phyloP scores from a whole-genome alignment of 2,797 vertebrate genomes.

The Erithacus rubecula region DNA sequence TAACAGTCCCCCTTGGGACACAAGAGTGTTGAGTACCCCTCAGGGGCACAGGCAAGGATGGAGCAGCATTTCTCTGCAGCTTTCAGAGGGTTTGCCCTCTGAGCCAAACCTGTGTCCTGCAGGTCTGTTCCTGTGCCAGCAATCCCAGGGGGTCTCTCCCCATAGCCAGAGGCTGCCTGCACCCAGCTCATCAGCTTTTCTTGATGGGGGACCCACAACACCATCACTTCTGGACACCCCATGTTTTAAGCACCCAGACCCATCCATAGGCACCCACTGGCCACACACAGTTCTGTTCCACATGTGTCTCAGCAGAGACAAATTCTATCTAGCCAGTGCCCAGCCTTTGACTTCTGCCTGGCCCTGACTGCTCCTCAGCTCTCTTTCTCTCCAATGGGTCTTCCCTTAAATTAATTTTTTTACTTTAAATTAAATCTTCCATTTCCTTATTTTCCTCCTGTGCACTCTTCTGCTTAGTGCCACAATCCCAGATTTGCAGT shows the following conservation, averaged over 20 bases:
- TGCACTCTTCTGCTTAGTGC: background rate
- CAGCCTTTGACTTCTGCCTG: background rate
- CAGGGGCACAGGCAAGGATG: rapidly evolving
- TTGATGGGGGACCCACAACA: rapidly evolving
- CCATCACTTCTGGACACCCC: rapidly evolving
- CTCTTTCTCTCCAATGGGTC: background rate
- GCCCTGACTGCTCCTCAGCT: background rate
- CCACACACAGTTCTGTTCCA: background rate
- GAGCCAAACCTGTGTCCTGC: background rate
- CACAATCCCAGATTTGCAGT: background rate
- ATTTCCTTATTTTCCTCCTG: slow-evolving; percentile 8
- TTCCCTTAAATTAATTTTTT: background rate
- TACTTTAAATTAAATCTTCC: background rate
- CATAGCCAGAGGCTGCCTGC: background rate
- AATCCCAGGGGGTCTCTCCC: background rate
- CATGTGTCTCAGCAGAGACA: background rate
- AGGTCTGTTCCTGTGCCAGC: background rate
- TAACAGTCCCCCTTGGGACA: background rate
- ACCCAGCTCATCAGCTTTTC: background rate
- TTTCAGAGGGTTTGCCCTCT: rapidly evolving
- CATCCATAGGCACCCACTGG: background rate
- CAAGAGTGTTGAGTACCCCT: background rate
- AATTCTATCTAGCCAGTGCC: background rate
- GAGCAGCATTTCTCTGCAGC: background rate
- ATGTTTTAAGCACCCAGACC: background rate